Evolutionary conservation across 92 coral and sea anemone species (phyloP).

Genomic region (Zoanthus solanderi): DNA sequence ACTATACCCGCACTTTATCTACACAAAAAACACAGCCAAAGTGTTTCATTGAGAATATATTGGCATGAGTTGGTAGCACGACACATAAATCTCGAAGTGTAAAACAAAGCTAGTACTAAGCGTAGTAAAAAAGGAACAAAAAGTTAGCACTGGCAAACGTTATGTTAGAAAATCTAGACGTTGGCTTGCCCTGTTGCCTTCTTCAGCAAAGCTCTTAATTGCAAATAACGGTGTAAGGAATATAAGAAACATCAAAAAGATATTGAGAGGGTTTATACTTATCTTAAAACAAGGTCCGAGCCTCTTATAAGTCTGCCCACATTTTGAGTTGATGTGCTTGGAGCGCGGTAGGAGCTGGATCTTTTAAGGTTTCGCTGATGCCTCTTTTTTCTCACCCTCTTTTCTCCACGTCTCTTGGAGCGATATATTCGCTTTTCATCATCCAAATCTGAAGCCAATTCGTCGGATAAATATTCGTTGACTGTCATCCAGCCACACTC

Average conservation of each 20-base stretch:
- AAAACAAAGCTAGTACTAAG: conserved; percentile 28
- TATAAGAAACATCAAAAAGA: conserved; percentile 4
- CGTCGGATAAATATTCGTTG: no score
- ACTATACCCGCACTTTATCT: conserved; percentile 20
- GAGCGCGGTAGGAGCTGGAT: no score
- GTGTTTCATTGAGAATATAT: background rate
- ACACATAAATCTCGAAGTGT: conserved; percentile 20
- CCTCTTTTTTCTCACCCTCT: no score
- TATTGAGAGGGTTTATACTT: background rate
- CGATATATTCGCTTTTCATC: no score
- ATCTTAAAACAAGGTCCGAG: conserved; percentile 16
- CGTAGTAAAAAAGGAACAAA: conserved; percentile 7
- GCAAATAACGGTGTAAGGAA: conserved; percentile 10
- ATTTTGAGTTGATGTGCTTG: conserved; percentile 5
- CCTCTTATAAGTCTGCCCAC: background rate
- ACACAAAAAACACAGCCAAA: background rate
- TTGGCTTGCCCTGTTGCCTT: conserved; percentile 14
- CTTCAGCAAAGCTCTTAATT: conserved; percentile 15
- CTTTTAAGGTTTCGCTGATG: no score
- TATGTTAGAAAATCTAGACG: conserved; percentile 20
- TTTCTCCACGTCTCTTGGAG: no score
- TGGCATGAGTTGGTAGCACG: conserved; percentile 9
- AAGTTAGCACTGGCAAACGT: background rate
- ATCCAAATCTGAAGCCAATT: no score
- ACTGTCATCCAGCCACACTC: no score